Percentiles rank a stretch among this genome's conserved stretches.
phyloP scores from a whole-genome alignment of 2,888 invertebrate species.

The Odontomyia ornata region DNA sequence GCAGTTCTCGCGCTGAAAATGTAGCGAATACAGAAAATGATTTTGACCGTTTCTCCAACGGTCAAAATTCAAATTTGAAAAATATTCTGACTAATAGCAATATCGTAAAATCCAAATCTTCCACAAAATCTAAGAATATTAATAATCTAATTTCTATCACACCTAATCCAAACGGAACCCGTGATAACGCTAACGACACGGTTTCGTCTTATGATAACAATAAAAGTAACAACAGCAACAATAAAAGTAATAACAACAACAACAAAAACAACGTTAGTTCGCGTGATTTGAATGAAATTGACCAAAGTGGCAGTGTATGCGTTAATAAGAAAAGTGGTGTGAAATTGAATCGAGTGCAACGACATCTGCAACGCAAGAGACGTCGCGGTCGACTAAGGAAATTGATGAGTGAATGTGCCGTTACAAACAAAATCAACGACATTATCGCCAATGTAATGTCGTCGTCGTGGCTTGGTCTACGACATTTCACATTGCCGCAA shows the following conservation, averaged over 20 bases:
- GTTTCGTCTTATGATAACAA: slow-evolving; percentile 23
- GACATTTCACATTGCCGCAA: too few species aligned
- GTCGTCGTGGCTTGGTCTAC: background rate
- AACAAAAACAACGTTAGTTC: slow-evolving; percentile 31
- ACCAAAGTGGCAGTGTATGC: background rate
- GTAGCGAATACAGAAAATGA: background rate
- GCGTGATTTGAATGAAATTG: background rate
- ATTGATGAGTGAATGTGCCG: slow-evolving; percentile 16
- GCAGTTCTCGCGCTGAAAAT: background rate
- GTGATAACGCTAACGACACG: background rate
- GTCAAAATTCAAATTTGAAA: background rate
- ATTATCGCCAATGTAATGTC: slow-evolving; percentile 38
- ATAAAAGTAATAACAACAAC: slow-evolving; percentile 23
- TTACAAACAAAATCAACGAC: slow-evolving; percentile 46
- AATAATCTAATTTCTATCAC: background rate
- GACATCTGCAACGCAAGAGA: slow-evolving; percentile 56
- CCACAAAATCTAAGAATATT: slow-evolving; percentile 10
- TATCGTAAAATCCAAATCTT: slow-evolving; percentile 33
- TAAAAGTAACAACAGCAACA: slow-evolving; percentile 49
- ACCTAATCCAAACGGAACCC: background rate
- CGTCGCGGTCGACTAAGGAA: slow-evolving; percentile 62
- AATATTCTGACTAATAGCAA: slow-evolving; percentile 9
- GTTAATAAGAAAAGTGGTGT: slow-evolving; percentile 13
- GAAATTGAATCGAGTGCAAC: slow-evolving; percentile 21
- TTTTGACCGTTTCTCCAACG: background rate